Evolutionary conservation across 2,113 vertebrate genomes (phyloP).

Genomic region (Megalops atlanticus): DNA sequence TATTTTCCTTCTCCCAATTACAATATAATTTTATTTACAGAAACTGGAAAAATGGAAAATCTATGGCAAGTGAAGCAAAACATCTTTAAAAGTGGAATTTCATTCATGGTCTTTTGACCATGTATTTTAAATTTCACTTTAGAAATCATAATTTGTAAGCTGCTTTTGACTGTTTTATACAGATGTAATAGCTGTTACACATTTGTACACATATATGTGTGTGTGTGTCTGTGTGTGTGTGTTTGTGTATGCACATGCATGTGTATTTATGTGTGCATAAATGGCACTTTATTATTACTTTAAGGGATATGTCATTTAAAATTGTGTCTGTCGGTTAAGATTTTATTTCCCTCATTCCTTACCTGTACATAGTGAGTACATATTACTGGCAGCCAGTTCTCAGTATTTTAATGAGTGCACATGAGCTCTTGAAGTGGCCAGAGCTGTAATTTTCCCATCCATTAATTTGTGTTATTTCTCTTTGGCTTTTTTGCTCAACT

Average conservation of each 20-base stretch:
- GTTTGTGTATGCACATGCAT: neutral
- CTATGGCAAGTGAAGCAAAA: neutral
- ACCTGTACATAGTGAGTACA: neutral
- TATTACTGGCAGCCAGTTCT: neutral
- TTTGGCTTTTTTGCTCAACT: constrained; percentile 21
- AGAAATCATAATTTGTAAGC: constrained; percentile 34
- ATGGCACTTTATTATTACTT: neutral
- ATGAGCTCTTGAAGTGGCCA: constrained; percentile 53
- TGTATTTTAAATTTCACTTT: constrained; percentile 32
- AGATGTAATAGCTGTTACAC: constrained; percentile 26
- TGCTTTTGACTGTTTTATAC: too few species aligned
- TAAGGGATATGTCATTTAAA: neutral
- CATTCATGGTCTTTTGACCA: too few species aligned
- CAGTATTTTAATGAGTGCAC: neutral
- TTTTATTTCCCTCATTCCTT: neutral
- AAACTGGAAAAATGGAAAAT: neutral
- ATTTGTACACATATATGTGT: constrained; percentile 41
- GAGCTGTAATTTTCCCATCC: constrained; percentile 50
- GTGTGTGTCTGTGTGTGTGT: neutral
- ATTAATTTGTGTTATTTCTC: constrained; percentile 44
- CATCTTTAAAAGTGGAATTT: neutral
- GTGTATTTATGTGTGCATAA: neutral
- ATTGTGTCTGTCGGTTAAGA: neutral
- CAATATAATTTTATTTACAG: neutral
- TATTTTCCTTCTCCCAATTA: neutral